Evolutionary conservation across 2,797 vertebrate species (phyloP).

Genomic region (Falco berigora): DNA sequence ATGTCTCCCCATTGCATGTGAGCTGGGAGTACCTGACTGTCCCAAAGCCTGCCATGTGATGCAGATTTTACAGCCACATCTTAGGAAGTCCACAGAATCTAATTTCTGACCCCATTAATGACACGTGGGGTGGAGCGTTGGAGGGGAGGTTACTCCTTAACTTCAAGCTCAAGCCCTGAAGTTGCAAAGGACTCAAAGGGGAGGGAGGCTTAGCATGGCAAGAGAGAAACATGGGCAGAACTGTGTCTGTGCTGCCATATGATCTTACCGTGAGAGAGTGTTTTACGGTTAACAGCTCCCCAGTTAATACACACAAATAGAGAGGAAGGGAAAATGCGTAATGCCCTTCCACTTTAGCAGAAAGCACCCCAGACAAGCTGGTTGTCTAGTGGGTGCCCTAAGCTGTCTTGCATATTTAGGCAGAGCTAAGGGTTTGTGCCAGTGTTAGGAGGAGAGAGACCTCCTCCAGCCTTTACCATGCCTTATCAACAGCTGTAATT

Average conservation of each 20-base stretch:
- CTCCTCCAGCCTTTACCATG: neutral
- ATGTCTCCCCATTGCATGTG: neutral
- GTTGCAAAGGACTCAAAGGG: neutral
- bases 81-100: neutral
- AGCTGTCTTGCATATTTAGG: neutral
- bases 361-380: neutral
- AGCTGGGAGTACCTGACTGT: neutral
- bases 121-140: neutral
- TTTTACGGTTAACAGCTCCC: neutral
- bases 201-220: neutral
- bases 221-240: neutral
- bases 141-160: neutral
- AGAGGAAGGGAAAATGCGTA: neutral
- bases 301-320: neutral
- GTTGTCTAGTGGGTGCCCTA: neutral
- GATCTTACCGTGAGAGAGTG: neutral
- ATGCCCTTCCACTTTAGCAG: neutral
- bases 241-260: rapidly evolving
- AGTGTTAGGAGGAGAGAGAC: neutral
- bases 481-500: neutral
- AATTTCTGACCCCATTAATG: neutral
- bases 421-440: neutral
- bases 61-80: neutral
- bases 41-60: neutral
- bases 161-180: neutral